Percentiles rank a stretch among this genome's conserved stretches.
Conservation (phyloP, 2,113 vertebrate genomes). For the Phalacrocorax carbo region DNA sequence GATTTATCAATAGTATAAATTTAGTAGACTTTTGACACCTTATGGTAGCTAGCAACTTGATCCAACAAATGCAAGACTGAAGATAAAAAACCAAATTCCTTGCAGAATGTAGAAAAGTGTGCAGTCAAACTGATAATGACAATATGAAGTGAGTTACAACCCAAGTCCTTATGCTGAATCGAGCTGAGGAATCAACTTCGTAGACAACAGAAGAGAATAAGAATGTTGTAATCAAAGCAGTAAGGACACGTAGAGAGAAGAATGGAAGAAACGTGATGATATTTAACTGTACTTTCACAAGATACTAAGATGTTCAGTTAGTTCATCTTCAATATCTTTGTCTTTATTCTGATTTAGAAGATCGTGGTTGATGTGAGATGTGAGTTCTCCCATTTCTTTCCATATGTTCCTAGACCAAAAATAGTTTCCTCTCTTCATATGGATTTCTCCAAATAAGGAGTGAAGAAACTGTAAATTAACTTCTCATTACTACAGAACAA, state of each 20-base stretch:
- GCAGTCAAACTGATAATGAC: constrained; percentile 15
- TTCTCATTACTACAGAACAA: constrained; percentile 64
- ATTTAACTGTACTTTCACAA: not conserved
- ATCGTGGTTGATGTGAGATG: not conserved
- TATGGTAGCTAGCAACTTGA: constrained; percentile 41
- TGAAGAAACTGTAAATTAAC: constrained; percentile 60
- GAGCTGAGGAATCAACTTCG: not conserved
- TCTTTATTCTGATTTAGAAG: constrained; percentile 18
- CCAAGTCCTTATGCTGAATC: constrained; percentile 24
- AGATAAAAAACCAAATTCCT: constrained; percentile 8
- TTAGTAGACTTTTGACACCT: constrained; percentile 44
- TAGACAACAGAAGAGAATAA: not conserved
- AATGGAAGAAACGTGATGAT: not conserved
- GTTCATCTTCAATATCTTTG: constrained; percentile 9
- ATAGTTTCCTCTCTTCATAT: constrained; percentile 56
- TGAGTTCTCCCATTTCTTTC: constrained; percentile 49
- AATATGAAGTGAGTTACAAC: constrained; percentile 18
- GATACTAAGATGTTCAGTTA: not conserved
- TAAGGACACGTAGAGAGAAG: not conserved
- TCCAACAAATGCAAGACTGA: constrained; percentile 38
- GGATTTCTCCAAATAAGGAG: constrained; percentile 55
- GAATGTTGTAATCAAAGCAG: not conserved
- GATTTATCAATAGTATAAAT: constrained; percentile 46
- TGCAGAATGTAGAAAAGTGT: not conserved
- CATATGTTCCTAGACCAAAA: constrained; percentile 59